Evolutionary conservation across 1,140 invertebrate species (phyloP).

Genomic region (Habropoda laboriosa): DNA sequence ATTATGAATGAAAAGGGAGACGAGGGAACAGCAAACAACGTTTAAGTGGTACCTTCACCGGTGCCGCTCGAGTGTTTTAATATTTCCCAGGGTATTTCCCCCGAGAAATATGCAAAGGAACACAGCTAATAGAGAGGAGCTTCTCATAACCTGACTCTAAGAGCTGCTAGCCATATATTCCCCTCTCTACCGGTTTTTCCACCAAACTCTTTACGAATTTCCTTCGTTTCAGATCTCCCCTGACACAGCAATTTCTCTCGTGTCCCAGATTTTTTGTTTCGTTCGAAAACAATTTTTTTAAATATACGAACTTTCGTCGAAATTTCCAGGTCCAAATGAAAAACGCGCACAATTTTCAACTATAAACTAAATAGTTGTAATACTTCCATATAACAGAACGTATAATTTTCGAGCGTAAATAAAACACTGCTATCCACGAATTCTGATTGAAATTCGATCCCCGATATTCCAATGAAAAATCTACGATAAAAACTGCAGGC

Average conservation of each 20-base stretch:
- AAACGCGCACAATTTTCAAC: too few species aligned
- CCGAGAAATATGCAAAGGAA: conserved; percentile 19
- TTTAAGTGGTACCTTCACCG: not conserved
- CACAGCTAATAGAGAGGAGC: not conserved
- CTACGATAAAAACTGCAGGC: too few species aligned
- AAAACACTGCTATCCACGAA: too few species aligned
- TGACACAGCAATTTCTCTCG: not conserved
- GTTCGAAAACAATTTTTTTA: too few species aligned
- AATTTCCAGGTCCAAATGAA: too few species aligned
- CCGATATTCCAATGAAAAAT: too few species aligned
- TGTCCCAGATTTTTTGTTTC: too few species aligned
- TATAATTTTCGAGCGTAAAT: too few species aligned
- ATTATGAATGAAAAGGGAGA: not conserved
- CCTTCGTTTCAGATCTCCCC: not conserved
- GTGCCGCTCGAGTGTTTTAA: not conserved
- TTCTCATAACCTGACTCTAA: not conserved
- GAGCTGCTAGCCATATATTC: not conserved
- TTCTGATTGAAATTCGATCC: too few species aligned
- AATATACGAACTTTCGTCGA: too few species aligned
- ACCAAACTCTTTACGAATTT: not conserved
- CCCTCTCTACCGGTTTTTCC: not conserved
- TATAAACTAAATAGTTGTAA: too few species aligned
- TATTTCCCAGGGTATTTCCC: conserved; percentile 1
- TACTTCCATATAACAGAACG: too few species aligned
- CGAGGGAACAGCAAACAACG: not conserved